Conservation (phyloP, 1,140 invertebrate species). For the Micrasema longulum region DNA sequence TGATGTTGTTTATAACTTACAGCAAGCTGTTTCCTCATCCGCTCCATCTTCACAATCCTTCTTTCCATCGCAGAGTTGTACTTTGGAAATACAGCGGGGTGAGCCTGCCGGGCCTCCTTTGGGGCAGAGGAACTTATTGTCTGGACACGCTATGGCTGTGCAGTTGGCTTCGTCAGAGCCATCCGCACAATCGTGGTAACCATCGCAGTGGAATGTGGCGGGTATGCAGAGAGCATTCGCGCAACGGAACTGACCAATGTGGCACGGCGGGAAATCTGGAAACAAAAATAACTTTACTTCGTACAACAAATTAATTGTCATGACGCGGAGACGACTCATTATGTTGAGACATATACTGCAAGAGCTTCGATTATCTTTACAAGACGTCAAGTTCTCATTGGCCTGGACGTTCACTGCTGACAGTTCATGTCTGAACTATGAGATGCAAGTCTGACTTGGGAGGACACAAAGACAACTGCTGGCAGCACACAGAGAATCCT, state of each 20-base stretch:
- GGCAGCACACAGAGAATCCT: too few relatives aligned
- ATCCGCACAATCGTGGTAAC: slow-evolving; percentile 87
- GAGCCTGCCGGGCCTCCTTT: slow-evolving; percentile 75
- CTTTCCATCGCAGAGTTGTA: slow-evolving; percentile 90
- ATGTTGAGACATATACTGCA: too few relatives aligned
- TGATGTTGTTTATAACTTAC: too few relatives aligned
- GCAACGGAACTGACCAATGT: slow-evolving; percentile 92
- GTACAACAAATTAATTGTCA: too few relatives aligned
- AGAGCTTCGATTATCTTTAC: too few relatives aligned
- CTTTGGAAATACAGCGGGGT: slow-evolving; percentile 88
- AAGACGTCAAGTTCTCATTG: too few relatives aligned
- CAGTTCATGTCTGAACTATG: too few relatives aligned
- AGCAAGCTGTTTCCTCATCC: slow-evolving; percentile 90
- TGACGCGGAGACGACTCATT: too few relatives aligned
- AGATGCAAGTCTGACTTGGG: too few relatives aligned
- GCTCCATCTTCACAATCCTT: slow-evolving; percentile 90
- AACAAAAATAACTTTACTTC: too few relatives aligned
- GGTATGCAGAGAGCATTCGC: slow-evolving; percentile 94
- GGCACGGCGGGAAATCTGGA: slow-evolving; percentile 89
- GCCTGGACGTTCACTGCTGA: too few relatives aligned
- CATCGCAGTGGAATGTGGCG: slow-evolving; percentile 83
- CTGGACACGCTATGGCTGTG: slow-evolving; percentile 88
- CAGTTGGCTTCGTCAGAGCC: slow-evolving; percentile 92
- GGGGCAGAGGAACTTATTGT: slow-evolving; percentile 92
- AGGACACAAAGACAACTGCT: too few relatives aligned